A percentile compares a stretch with the other conserved stretches of the same genome.
These are phyloP conservation scores for Sarcoramphus papa DNA, from an alignment of 2,797 vertebrate genomes.

Conservation along the genomic window DNA sequence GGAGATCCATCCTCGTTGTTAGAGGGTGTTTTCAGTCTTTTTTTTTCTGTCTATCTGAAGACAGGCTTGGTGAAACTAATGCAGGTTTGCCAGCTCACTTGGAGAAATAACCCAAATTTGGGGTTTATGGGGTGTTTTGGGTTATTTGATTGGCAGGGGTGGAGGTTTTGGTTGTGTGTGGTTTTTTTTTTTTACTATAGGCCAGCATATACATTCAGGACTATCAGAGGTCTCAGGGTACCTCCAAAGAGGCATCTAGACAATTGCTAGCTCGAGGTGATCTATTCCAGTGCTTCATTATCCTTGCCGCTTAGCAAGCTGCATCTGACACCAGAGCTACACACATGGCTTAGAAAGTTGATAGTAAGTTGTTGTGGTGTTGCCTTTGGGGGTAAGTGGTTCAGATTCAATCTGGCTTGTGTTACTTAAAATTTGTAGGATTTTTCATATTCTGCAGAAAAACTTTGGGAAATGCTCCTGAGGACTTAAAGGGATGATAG, in stretches of 20 bases:
- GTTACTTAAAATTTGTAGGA: background rate
- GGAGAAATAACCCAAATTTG: background rate
- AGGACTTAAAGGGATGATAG: background rate
- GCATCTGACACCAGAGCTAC: background rate
- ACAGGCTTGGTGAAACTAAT: background rate
- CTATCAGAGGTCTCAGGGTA: background rate
- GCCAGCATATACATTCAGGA: background rate
- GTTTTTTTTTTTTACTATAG: background rate
- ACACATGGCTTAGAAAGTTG: background rate
- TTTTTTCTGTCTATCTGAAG: background rate
- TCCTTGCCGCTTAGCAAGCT: background rate
- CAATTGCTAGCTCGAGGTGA: accelerated
- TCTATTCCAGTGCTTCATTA: background rate
- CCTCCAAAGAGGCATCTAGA: background rate
- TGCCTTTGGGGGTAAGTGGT: background rate
- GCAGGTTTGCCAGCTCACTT: background rate
- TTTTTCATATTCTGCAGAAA: background rate
- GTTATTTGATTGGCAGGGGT: background rate
- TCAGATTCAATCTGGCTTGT: background rate
- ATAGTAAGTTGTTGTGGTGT: background rate
- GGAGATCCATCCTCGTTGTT: background rate
- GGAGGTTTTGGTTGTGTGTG: background rate
- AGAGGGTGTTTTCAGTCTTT: accelerated
- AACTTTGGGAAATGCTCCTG: background rate
- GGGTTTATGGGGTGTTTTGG: background rate